Conservation (phyloP, 2,797 vertebrate species). For the Poeciliopsis presidionis region DNA sequence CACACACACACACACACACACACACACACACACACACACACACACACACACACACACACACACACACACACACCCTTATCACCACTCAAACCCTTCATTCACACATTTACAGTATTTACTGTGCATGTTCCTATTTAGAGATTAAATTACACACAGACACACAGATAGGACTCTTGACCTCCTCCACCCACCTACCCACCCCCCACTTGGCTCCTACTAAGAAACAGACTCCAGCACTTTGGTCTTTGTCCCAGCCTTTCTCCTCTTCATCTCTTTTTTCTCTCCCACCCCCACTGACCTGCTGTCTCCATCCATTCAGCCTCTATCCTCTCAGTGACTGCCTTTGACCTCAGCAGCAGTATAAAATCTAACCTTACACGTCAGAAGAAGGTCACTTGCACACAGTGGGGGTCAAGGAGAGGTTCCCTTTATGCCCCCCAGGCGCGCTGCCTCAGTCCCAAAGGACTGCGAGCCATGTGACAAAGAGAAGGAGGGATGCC, state of each 20-base stretch:
- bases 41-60: too few relatives aligned
- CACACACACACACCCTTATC: too few relatives aligned
- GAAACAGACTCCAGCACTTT: slow-evolving; percentile 29
- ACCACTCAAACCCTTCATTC: too few relatives aligned
- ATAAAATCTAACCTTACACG: slow-evolving; percentile 65
- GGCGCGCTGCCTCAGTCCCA: slow-evolving; percentile 50
- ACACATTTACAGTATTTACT: background rate
- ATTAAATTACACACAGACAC: background rate
- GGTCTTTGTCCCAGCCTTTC: slow-evolving; percentile 48
- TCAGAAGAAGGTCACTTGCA: slow-evolving; percentile 70
- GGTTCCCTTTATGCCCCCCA: slow-evolving; percentile 53
- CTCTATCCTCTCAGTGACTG: slow-evolving; percentile 56
- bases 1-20: too few relatives aligned
- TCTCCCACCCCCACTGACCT: slow-evolving; percentile 11
- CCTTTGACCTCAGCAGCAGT: slow-evolving; percentile 69
- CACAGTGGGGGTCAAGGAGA: slow-evolving; percentile 72
- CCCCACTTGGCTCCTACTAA: slow-evolving; percentile 29
- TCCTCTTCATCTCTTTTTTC: slow-evolving; percentile 24
- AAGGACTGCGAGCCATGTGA: slow-evolving; percentile 60
- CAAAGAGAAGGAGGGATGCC: slow-evolving; percentile 40
- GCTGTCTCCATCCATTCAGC: slow-evolving; percentile 48
- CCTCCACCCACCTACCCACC: slow-evolving; percentile 36
- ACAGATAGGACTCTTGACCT: slow-evolving; percentile 38
- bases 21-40: too few relatives aligned
- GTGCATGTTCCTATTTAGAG: background rate